phyloP scores from a whole-genome alignment of 2,888 invertebrate genomes.

The Icerya purchasi region DNA sequence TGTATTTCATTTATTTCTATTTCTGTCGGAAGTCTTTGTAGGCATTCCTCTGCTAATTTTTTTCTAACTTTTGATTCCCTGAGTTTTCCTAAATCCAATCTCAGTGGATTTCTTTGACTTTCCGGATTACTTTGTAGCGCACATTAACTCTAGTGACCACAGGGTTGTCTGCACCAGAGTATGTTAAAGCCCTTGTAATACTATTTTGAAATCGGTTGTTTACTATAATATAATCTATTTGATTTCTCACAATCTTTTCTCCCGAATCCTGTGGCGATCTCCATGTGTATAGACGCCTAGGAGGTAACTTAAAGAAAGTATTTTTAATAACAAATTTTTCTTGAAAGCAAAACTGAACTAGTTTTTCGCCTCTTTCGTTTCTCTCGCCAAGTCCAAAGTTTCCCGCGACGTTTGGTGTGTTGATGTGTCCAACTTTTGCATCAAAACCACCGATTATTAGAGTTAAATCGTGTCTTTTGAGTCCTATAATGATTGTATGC shows the following conservation, averaged over 20 bases:
- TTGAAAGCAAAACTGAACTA: neutral
- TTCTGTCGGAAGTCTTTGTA: too few species aligned
- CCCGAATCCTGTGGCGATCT: neutral
- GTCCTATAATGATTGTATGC: neutral
- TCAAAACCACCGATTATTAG: neutral
- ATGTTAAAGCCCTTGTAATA: neutral
- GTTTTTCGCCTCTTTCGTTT: neutral
- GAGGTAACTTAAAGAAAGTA: neutral
- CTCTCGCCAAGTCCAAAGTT: neutral
- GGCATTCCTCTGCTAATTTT: too few species aligned
- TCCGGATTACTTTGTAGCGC: too few species aligned
- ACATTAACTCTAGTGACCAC: too few species aligned
- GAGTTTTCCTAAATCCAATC: too few species aligned
- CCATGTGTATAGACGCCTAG: neutral
- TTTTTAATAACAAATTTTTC: neutral
- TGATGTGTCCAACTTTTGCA: neutral
- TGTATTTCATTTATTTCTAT: too few species aligned
- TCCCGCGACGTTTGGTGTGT: neutral
- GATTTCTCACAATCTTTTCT: too few species aligned
- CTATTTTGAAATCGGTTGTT: neutral
- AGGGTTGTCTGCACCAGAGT: neutral
- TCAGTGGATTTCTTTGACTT: too few species aligned
- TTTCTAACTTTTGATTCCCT: too few species aligned
- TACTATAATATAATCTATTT: too few species aligned
- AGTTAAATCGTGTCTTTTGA: neutral